Conservation (phyloP, 2,888 invertebrate species). For the Plebejus anna region DNA sequence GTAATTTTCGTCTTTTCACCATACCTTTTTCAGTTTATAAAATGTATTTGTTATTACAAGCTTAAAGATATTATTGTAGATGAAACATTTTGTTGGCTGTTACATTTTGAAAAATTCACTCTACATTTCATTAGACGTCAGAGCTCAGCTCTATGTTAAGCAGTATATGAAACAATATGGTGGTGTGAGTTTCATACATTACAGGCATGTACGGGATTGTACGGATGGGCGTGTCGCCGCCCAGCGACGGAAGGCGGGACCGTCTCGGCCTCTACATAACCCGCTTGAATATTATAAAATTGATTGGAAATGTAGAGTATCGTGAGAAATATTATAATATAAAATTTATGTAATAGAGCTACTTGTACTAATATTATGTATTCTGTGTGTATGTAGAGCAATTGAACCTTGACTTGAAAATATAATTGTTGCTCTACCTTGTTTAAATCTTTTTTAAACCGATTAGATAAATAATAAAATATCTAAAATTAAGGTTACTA, state of each 20-base stretch:
- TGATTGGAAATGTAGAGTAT: slow-evolving; percentile 24
- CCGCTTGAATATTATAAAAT: slow-evolving; percentile 31
- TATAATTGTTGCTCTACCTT: too few species aligned
- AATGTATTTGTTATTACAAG: too few species aligned
- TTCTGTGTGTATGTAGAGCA: too few species aligned
- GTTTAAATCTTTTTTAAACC: too few species aligned
- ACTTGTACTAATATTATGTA: too few species aligned
- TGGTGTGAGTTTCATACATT: slow-evolving; percentile 27
- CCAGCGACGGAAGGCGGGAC: slow-evolving; percentile 64
- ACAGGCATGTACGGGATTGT: slow-evolving; percentile 34
- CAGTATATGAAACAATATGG: slow-evolving; percentile 22
- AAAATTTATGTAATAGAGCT: not conserved
- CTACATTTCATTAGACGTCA: not conserved
- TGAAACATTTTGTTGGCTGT: not conserved
- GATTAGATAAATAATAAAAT: too few species aligned
- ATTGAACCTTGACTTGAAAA: too few species aligned
- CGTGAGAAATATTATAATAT: not conserved
- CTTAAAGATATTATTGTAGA: too few species aligned
- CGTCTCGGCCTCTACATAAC: slow-evolving; percentile 29
- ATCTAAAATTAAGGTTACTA: too few species aligned
- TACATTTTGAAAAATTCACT: not conserved
- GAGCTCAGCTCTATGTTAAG: not conserved
- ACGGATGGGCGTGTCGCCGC: slow-evolving; percentile 71
- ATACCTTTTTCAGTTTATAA: too few species aligned
- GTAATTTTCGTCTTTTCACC: too few species aligned